Evolutionary conservation across 2,888 invertebrate species (phyloP), one percentile per base, ranked within the genome.

Genomic region (Drosophila villosipedis): DNA sequence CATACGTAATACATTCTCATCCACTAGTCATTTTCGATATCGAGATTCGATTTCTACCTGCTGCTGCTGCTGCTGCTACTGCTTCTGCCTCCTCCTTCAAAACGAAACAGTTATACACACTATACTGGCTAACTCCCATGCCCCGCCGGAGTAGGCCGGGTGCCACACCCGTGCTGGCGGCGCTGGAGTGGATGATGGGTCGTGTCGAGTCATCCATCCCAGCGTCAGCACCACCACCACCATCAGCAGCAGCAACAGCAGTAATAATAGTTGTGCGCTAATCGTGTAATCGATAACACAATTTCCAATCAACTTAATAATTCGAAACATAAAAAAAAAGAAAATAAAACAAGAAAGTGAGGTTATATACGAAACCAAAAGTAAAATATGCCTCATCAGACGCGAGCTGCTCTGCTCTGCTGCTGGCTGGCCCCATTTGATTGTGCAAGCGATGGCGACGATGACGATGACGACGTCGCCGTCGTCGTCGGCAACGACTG

Each of bases 381-480:
- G 82, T 81, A 78, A 78, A 81, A 78, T 78, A 81, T 74, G 80
- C 67, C 80, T 78, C 78, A 81, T 81, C 80, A 82, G 78, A 76
- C 58, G 73, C 64, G 73, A 74, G 78, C 67, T 68, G 80, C 53
- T 68, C 35, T 37, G 33, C 37, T 37, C 25, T 47, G 47, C 25
- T 47, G 25, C 25, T 47, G 25, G 71, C 67, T 65, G 79, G 82
- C 78, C 70, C 81, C 78, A 77, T 70, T 73, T 68, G 76, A 78
- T 84, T 87, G 88, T 84, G 88, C 84, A 82, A 84, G 85, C 83
- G 69, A 62, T 82, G 76, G 49, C 68, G 84, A 70, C 30, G 52
- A 52, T 47, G 47, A 47, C 47, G 54, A 31, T 68, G 85, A 54
- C 61, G 74, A 57, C 43, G 60, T 14, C 43, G 63, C n/a, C 41